Conservation (phyloP, 2,113 vertebrate genomes). For the Brachyhypopomus gauderio region DNA sequence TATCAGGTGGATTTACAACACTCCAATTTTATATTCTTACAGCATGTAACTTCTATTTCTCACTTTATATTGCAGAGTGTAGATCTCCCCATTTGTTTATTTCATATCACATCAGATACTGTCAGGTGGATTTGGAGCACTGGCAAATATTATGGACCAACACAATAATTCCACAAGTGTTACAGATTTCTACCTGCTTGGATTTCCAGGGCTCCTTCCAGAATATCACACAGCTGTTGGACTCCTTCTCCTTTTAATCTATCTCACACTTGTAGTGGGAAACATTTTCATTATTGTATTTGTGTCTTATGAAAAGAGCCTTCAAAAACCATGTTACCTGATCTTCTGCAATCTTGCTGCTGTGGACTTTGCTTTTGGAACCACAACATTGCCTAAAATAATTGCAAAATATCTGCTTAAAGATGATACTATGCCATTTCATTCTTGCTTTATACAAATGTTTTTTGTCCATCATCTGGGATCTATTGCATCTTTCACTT, state of each 20-base stretch:
- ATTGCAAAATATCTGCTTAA: constrained; percentile 40
- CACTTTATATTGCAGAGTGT: constrained; percentile 18
- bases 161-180: constrained; percentile 19
- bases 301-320: background rate
- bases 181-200: constrained; percentile 43
- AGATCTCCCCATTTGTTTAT: too few relatives aligned
- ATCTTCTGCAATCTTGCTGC: constrained; percentile 55
- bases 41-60: background rate
- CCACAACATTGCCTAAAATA: constrained; percentile 35
- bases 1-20: too few relatives aligned
- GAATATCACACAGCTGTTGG: background rate
- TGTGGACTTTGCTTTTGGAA: constrained; percentile 46
- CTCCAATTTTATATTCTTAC: too few relatives aligned
- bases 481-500: constrained; percentile 37
- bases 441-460: constrained; percentile 70
- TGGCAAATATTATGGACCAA: constrained; percentile 11
- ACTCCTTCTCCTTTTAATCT: constrained; percentile 35
- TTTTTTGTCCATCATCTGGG: constrained; percentile 30
- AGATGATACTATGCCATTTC: constrained; percentile 54
- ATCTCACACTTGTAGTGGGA: constrained; percentile 34
- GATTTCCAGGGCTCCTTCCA: constrained; percentile 46
- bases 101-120: background rate
- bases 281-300: constrained; percentile 46
- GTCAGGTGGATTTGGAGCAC: background rate
- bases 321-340: constrained; percentile 51